Evolutionary conservation across 2,888 invertebrate genomes (phyloP).

Genomic region (Epinotia ramella): DNA sequence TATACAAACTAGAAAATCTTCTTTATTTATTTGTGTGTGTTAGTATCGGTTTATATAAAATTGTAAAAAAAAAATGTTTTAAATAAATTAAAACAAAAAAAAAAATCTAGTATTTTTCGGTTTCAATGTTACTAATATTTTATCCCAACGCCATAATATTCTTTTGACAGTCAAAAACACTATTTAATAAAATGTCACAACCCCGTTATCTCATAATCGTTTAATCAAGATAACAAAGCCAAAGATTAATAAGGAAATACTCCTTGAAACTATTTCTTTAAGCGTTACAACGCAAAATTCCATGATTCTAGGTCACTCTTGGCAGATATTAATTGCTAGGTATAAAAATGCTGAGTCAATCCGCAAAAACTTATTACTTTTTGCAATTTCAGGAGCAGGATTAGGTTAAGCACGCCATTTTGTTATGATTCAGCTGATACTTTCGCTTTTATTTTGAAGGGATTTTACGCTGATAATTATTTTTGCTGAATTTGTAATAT

Average conservation of each 20-base stretch:
- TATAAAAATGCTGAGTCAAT: conserved; percentile 34
- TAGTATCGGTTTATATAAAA: no score
- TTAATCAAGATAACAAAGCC: conserved; percentile 13
- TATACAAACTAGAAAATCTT: no score
- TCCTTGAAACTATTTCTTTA: conserved; percentile 24
- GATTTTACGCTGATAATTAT: conserved; percentile 1
- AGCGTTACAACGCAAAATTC: conserved; percentile 13
- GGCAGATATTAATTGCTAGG: conserved; percentile 40
- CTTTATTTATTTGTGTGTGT: no score
- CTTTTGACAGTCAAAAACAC: not conserved
- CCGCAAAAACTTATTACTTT: conserved; percentile 34
- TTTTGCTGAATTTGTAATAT: not conserved
- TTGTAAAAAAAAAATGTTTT: no score
- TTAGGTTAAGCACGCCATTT: conserved; percentile 22
- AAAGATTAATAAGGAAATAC: conserved; percentile 18
- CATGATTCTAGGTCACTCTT: conserved; percentile 21
- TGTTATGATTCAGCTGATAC: conserved; percentile 29
- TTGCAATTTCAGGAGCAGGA: conserved; percentile 21
- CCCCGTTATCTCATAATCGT: conserved; percentile 2
- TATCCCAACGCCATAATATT: not conserved
- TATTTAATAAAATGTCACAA: conserved; percentile 12
- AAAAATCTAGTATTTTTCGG: no score
- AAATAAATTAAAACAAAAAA: no score
- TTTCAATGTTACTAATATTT: no score
- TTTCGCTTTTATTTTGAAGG: conserved; percentile 7